Conservation (phyloP, 2,113 vertebrate genomes). For the Pavo muticus region DNA sequence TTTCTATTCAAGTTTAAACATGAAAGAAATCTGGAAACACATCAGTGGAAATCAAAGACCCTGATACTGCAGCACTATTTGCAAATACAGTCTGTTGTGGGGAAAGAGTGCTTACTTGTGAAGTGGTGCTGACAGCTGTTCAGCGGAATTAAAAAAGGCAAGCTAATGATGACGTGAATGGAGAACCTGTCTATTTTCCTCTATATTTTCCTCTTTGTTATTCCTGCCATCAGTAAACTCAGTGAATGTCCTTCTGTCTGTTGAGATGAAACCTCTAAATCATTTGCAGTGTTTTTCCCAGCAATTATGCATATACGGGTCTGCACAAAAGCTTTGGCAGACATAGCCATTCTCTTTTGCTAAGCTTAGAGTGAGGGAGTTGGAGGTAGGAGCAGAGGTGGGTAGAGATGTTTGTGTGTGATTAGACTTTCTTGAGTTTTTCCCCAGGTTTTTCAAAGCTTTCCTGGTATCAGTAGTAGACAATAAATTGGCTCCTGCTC, state of each 20-base stretch:
- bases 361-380: background rate
- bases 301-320: background rate
- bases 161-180: background rate
- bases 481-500: background rate
- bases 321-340: background rate
- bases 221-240: background rate
- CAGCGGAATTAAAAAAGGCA: background rate
- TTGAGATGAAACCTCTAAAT: background rate
- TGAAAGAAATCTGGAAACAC: background rate
- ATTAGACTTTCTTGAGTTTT: background rate
- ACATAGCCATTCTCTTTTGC: background rate
- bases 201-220: background rate
- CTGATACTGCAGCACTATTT: background rate
- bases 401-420: background rate
- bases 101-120: background rate
- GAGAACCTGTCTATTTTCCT: background rate
- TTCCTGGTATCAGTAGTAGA: background rate
- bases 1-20: background rate
- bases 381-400: background rate
- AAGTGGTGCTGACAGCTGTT: background rate
- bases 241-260: accelerated
- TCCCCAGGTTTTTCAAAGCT: background rate
- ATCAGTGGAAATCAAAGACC: background rate
- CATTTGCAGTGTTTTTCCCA: background rate
- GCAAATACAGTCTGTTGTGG: background rate